Base-by-base conservation (phyloP, 2,797 vertebrate species). In the Clarias fuscus region DNA sequence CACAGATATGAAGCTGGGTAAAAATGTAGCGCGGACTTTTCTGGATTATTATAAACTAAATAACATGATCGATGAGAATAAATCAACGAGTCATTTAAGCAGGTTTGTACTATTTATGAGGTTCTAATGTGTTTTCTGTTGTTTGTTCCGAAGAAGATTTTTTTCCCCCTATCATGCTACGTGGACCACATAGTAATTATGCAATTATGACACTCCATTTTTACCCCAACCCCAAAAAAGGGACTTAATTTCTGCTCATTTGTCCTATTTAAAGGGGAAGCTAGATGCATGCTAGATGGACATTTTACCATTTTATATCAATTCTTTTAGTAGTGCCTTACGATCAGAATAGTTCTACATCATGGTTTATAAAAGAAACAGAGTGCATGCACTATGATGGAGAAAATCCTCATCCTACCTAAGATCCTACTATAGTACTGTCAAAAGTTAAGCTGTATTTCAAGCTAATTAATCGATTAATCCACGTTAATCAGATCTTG, bases 11-110 rank as follows among this genome's bases (percentile, higher is more conserved):
- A 99, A 97, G 89, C 93, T 99, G 90, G 98, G 98, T 84, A 96
- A 96, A 87, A 99, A 99, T 0, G 97, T 99, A 89, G 98, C 97
- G 18, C 96, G 97, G 80, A 99, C 98, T 0, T 99, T 99, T 93
- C 91, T 98, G 93, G 98, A 99, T 94, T 99, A 99, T 92, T 99
- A 99, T 91, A 97, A 96, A 91, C 96, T 97, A 90, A 97, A 96
- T 89, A 94, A 93, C 89, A 90, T 96, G 20, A 91, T 96, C 82
- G 94, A 95, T 71, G 96, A 97, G 62, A 95, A 93, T 93, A 94
- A 93, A 58, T 89, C 94, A 33, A 86, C 92, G 87, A 84, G 83
- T 4, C 93, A 95, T 22, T 89, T 93, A 87, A 92, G 90, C 91
- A 94, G 93, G 95, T 96, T 90, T n/a, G 71, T 78, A 11, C 48